Conservation (phyloP, 35 echinoderm and acorn worm genomes). For the Chiridota heheva region DNA sequence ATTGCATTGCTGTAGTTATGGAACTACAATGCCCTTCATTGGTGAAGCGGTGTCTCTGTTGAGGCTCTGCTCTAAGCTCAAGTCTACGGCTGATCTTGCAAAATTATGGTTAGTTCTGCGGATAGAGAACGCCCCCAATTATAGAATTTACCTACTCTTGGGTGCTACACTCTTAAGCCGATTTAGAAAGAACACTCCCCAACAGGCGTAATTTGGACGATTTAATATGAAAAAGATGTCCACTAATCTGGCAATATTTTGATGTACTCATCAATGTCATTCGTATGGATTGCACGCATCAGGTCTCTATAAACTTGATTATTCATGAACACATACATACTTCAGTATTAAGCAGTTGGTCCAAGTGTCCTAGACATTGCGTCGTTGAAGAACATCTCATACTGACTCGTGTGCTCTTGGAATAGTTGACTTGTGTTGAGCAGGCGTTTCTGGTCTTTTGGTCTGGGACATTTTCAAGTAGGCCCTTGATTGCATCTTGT, state of each 20-base stretch:
- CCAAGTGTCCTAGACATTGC: slow-evolving; percentile 33
- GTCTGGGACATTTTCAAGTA: too few species aligned
- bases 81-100: slow-evolving; percentile 62
- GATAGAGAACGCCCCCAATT: slow-evolving; percentile 71
- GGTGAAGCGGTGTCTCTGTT: slow-evolving; percentile 56
- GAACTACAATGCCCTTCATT: slow-evolving; percentile 63
- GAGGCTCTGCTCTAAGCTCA: slow-evolving; percentile 65
- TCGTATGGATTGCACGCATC: slow-evolving; percentile 21
- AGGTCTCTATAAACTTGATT: slow-evolving; percentile 55
- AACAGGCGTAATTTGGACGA: slow-evolving; percentile 77
- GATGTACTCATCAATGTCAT: slow-evolving; percentile 56
- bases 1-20: slow-evolving; percentile 39
- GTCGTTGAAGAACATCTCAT: slow-evolving; percentile 32
- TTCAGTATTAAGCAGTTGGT: slow-evolving; percentile 42
- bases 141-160: slow-evolving; percentile 41
- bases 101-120: slow-evolving; percentile 52
- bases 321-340: slow-evolving; percentile 64
- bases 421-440: slow-evolving; percentile 14
- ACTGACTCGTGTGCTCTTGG: slow-evolving; percentile 19
- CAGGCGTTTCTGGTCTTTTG: slow-evolving; percentile 12
- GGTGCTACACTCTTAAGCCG: slow-evolving; percentile 46
- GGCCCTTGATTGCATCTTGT: too few species aligned
- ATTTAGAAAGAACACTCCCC: slow-evolving; percentile 61
- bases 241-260: slow-evolving; percentile 25
- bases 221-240: slow-evolving; percentile 74